Evolutionary conservation across 53 echinoderm and acorn worm genomes (phyloP), one percentile per base, ranked within the genome.

Genomic region (Arbacia lixula): DNA sequence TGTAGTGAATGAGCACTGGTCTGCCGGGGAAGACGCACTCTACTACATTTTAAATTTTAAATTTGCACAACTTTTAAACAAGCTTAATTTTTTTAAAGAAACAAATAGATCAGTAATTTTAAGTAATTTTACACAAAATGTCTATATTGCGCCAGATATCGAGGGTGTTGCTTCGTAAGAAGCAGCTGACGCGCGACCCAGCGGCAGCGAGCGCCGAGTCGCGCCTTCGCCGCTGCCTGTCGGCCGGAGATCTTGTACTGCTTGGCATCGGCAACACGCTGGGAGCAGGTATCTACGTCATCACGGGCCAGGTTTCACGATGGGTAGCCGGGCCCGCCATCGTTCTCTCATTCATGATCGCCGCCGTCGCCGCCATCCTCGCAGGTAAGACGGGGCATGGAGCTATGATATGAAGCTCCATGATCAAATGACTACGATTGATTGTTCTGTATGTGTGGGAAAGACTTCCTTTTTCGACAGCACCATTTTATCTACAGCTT

Each of bases 231-330:
- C 69, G 86, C 52, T 90, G 87, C 66, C 68, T 90, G 40, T 55
- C 87, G 22, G 73, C 83, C 33, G n/a, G 72, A 16, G 90, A 90
- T 60, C 76, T 90, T 9, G 64, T 86, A 12, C 87, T 90, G 0
- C 83, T 90, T 1, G 90, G 90, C 12, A 83, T 87, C 26, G 90
- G 90, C 12, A 90, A 90, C 66, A 90, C 90, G 17, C 68, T 90
- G 1, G 90, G 90, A 24, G 90, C 90, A 5, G 90, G 90, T 29
- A 82, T 87, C 62, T 90, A 90, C 52, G 90, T 90, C 14, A 85
- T 90, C 32, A 90, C 86, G 0, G 90, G 90, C 4, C 80, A 86
- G 53, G 71, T 90, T 24, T 76, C 86, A 9, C 86, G 86, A 22
- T 29, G 55, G 60, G 62, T 73, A 28, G 86, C 90, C 17, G 90